Base-by-base conservation (phyloP, 2,113 vertebrate genomes). In the Pao palembangensis region DNA sequence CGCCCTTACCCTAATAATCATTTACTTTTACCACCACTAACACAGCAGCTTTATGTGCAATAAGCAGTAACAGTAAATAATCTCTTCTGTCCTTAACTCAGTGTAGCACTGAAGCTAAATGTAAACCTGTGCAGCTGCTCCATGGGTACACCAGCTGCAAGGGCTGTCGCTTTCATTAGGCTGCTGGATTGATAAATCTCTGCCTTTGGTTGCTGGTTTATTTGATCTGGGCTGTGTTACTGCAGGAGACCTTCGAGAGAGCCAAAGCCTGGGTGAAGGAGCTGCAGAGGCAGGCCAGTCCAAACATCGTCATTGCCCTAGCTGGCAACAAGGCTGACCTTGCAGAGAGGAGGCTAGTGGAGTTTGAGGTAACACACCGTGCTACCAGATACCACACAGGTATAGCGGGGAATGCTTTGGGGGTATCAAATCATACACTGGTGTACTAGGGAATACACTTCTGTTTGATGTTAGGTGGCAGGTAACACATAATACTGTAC, bases 241-340 rank as follows among this genome's bases (percentile, higher is more conserved):
- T 47, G 16, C 63, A 93, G 92, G 92, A 93, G 59, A 93, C 92
- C 0, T 93, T 93, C 73, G 92, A 92, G 71, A 63, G 92, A 65
- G 92, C 92, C 54, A 93, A 93, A 57, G 91, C 91, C 59, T 93
- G 92, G 92, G 92, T 93, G 67, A 93, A 93, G 80, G 92, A 93
- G 79, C 87, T 93, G 61, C 92, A 93, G 85, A 86, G 92, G 61
- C 92, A 93, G 81, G 92, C 92, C 44, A 93, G 92, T 76, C 92
- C 92, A 6, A 93, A 92, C 83, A 93, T 93, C 2, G 92, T 93
- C 23, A 93, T 93, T 1, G 92, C 92, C 1, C 88, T 93, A 72
- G 90, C 92, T 16, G 91, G 92, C 41, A 93, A 93, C 84, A 93
- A 93, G 66, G 89, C 91, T 0, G 92, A 93, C 75, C 82, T 93